Base-by-base conservation (phyloP, 2,797 vertebrate species). In the Hydrophis major region DNA sequence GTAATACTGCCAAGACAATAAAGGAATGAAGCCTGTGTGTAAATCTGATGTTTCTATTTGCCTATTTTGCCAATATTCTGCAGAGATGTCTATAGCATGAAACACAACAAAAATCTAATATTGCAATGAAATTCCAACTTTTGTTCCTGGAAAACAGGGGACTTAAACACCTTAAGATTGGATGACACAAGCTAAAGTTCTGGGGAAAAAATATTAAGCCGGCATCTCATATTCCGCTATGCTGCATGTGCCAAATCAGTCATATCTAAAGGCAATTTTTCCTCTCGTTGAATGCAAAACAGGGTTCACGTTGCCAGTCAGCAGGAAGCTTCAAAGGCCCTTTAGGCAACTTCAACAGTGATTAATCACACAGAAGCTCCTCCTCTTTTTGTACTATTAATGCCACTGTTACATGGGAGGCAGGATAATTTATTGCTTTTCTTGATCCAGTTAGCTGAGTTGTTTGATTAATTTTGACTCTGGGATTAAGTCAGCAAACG, bases 401-500 rank as follows among this genome's bases (percentile, higher is more conserved):
- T 96, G 94, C 94, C 89, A 94, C 94, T 95, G 95, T 97, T 97
- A 93, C 93, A 95, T 95, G 94, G 95, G 94, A 96, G 94, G 95
- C 96, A 95, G 93, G 78, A 92, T 97, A 97, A 97, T 97, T 97
- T 96, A 97, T 97, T 91, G 63, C 92, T 60, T 93, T 96, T 96
- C 94, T 94, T 96, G 96, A 96, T 97, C 94, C 95, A 96, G 95
- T 97, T 96, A 96, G 96, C 96, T 94, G 69, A 95, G 93, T 95
- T 96, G 96, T 95, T 95, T 97, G 97, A 97, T 97, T 97, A 97
- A 97, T 97, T 97, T 96, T 92, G 96, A 95, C 96, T 96, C 92
- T 96, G 95, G 96, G 96, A 97, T 97, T 97, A 97, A 97, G 96
- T 97, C 96, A 96, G 97, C 95, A 95, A 94, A 96, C 96, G 96